Evolutionary conservation across 2,888 invertebrate genomes (phyloP).

Genomic region (Habroteleia sp.): DNA sequence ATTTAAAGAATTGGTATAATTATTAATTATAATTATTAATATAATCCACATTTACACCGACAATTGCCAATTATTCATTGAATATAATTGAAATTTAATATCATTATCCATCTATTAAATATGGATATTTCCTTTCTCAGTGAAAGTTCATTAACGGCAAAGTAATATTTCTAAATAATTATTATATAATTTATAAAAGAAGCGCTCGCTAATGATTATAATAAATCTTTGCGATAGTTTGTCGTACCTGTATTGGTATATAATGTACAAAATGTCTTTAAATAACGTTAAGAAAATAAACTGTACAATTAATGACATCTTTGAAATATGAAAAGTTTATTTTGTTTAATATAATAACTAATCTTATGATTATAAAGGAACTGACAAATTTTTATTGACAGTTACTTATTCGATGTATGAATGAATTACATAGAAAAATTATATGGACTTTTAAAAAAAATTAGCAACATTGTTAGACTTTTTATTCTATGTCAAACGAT

Average conservation of each 20-base stretch:
- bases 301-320: slow-evolving; percentile 53
- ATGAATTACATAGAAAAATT: no score
- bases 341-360: slow-evolving; percentile 56
- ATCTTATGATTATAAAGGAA: slow-evolving; percentile 48
- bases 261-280: slow-evolving; percentile 58
- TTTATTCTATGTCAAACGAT: slow-evolving; percentile 40
- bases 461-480: slow-evolving; percentile 37
- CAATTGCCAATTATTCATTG: slow-evolving; percentile 25
- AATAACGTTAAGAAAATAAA: slow-evolving; percentile 51
- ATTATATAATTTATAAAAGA: slow-evolving; percentile 43
- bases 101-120: neutral
- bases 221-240: slow-evolving; percentile 40
- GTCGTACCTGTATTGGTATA: slow-evolving; percentile 54
- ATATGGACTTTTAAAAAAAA: slow-evolving; percentile 28
- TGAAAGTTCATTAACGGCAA: slow-evolving; percentile 36
- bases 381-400: slow-evolving; percentile 51
- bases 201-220: slow-evolving; percentile 15
- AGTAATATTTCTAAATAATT: slow-evolving; percentile 35
- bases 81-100: slow-evolving; percentile 22
- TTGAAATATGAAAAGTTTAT: slow-evolving; percentile 60
- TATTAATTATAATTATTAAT: no score
- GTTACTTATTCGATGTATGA: slow-evolving; percentile 39
- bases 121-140: slow-evolving; percentile 4
- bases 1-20: no score
- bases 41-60: no score